Evolutionary conservation across 2,888 invertebrate genomes (phyloP), one percentile per base, ranked within the genome.

Genomic region (Trisateles emortualis): DNA sequence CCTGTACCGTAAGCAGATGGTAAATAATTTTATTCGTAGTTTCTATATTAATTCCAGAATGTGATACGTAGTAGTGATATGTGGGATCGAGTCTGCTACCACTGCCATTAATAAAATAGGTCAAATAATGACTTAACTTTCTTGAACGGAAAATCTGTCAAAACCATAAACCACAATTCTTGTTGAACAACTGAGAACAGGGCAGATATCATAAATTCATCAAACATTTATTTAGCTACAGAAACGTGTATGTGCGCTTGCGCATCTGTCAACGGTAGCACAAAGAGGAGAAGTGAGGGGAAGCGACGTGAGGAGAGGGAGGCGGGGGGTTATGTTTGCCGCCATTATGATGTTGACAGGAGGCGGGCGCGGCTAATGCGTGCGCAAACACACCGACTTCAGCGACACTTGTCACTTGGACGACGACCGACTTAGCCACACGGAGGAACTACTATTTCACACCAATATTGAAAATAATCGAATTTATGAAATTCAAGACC

Each of bases 311-410:
- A 30, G 57, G n/a, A 32, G 42, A 45, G 58, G 42, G 53, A 49
- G 56, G 43, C 58, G 47, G 62, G 59, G 75, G 65, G 68, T 57
- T 45, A 52, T 90, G 85, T 91, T 91, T 90, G 86, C 87, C 78
- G 86, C 90, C 90, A 90, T 90, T 88, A 88, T 84, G 77, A 64
- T 90, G 85, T 90, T 90, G 84, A 87, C 88, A 78, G 74, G 74
- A 70, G 72, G 79, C 78, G 81, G 77, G 79, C 72, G 72, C 82
- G 80, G 81, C 88, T 92, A 92, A 91, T 90, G 91, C 90, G 90
- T 89, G 84, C 76, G 88, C 88, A 90, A 91, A 91, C 87, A 90
- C 36, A 46, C 59, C 49, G 53, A 24, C 19, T 55, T 14, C 33
- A 14, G 33, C 33, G 14, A 8, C 64, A 60, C 64, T 64, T 49